phyloP scores from a whole-genome alignment of 2,797 vertebrate genomes.

The Poeciliopsis gracilis region DNA sequence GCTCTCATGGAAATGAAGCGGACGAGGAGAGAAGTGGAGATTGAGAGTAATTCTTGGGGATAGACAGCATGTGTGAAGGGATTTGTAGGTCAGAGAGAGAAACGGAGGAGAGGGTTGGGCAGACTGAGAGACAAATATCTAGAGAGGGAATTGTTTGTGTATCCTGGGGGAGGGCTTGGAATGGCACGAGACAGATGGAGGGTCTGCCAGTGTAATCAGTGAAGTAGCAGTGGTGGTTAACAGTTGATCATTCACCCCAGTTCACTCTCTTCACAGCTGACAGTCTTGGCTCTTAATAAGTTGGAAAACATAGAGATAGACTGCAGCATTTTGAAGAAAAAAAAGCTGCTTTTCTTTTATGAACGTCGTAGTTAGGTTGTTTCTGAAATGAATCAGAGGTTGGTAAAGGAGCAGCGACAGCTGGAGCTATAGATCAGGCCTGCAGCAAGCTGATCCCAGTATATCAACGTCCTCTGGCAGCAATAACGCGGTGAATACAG shows the following conservation, averaged over 20 bases:
- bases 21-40: constrained; percentile 16
- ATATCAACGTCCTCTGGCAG: constrained; percentile 21
- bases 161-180: constrained; percentile 25
- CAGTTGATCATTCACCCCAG: constrained; percentile 61
- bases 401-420: constrained; percentile 15
- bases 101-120: constrained; percentile 17
- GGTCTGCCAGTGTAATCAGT: constrained; percentile 59
- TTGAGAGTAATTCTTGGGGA: constrained; percentile 18
- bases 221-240: constrained; percentile 61
- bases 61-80: constrained; percentile 32
- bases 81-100: constrained; percentile 52
- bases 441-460: constrained; percentile 3
- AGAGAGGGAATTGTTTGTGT: constrained; percentile 46
- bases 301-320: constrained; percentile 23
- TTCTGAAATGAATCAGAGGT: constrained; percentile 30
- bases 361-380: constrained; percentile 15
- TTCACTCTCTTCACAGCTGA: constrained; percentile 48
- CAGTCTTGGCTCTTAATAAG: constrained; percentile 32
- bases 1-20: constrained; percentile 31
- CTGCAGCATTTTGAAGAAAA: constrained; percentile 9
- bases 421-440: constrained; percentile 15
- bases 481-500: constrained; percentile 6
- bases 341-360: constrained; percentile 2
- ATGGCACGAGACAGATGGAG: constrained; percentile 52
- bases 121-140: constrained; percentile 34